Evolutionary conservation across 2,113 vertebrate species (phyloP).

Genomic region (Zosterops lateralis): DNA sequence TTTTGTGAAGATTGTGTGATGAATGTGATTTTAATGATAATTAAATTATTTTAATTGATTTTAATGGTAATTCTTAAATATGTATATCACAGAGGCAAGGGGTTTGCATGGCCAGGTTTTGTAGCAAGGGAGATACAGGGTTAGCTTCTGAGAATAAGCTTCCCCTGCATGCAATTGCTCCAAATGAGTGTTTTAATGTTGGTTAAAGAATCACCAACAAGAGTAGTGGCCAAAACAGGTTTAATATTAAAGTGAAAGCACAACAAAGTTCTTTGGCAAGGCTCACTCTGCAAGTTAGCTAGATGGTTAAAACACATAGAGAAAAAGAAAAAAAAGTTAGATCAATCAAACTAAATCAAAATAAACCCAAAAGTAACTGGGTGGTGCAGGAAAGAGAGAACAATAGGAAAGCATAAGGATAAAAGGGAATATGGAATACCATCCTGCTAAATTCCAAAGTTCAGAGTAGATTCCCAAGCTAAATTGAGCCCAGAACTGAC

Average conservation of each 20-base stretch:
- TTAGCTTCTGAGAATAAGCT: neutral
- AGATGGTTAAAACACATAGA: neutral
- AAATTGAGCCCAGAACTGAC: neutral
- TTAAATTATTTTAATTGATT: neutral
- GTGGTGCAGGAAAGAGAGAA: neutral
- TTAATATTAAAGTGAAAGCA: neutral
- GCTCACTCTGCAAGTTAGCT: neutral
- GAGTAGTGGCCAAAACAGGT: neutral
- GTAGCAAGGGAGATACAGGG: accelerated
- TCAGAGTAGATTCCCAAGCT: neutral
- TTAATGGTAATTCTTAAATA: neutral
- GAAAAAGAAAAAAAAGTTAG: neutral
- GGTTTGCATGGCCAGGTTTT: neutral
- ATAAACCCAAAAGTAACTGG: neutral
- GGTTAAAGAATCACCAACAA: neutral
- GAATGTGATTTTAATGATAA: neutral
- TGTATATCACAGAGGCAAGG: neutral
- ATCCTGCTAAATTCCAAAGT: neutral
- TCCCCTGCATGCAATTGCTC: accelerated
- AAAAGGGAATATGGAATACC: neutral
- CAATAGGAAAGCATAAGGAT: neutral
- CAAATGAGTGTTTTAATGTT: accelerated
- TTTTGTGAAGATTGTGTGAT: neutral
- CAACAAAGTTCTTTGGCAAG: neutral
- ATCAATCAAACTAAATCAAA: neutral